These are phyloP conservation scores for Drosophila lacertosa DNA, from an alignment of 1,140 invertebrate genomes.

Conservation along the genomic window DNA sequence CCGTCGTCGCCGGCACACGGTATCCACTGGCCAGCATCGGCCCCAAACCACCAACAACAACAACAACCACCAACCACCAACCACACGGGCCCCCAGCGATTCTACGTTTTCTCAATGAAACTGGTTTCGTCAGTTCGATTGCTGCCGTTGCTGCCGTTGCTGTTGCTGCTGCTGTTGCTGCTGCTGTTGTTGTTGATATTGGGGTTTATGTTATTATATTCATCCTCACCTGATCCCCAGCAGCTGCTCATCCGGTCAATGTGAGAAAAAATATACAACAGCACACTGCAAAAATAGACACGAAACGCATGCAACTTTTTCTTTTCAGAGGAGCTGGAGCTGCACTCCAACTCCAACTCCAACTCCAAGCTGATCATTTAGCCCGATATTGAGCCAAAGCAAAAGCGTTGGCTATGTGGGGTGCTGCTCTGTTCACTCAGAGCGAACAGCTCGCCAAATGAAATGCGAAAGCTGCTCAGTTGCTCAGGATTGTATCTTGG, in stretches of 20 bases:
- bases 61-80: no score
- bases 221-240: conserved; percentile 82
- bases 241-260: conserved; percentile 83
- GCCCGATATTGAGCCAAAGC: conserved; percentile 57
- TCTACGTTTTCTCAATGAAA: conserved; percentile 78
- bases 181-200: conserved; percentile 70
- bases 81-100: conserved; percentile 48
- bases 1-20: neutral
- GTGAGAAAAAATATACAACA: conserved; percentile 73
- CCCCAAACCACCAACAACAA: no score
- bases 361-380: conserved; percentile 62
- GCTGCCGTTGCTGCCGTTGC: conserved; percentile 39
- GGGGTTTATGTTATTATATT: conserved; percentile 82
- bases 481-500: conserved; percentile 66
- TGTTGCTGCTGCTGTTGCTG: conserved; percentile 10
- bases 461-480: conserved; percentile 80
- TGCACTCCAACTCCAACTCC: no score
- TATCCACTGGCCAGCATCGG: conserved; percentile 18
- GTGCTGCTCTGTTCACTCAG: conserved; percentile 14
- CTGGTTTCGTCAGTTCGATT: conserved; percentile 76
- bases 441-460: conserved; percentile 44
- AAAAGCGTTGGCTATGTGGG: conserved; percentile 58
- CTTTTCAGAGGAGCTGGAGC: conserved; percentile 48
- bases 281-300: conserved; percentile 49
- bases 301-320: conserved; percentile 72